These are phyloP conservation scores for Cylloceria caligata DNA, from an alignment of 2,888 invertebrate genomes.

Conservation along the genomic window DNA sequence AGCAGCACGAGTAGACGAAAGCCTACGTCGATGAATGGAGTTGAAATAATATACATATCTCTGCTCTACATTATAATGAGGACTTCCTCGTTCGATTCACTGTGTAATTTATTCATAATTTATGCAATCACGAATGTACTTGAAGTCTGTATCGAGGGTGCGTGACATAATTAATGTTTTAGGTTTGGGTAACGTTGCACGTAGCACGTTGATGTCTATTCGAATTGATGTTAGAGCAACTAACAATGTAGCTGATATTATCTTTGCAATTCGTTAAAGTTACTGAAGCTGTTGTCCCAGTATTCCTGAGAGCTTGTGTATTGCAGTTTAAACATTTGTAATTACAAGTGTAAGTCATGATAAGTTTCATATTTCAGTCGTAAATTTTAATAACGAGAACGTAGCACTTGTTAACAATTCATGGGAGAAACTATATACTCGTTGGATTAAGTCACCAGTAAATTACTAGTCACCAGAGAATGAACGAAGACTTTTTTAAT, in stretches of 20 bases:
- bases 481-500: no score
- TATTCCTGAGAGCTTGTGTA: background rate
- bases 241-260: background rate
- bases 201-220: background rate
- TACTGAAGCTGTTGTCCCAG: background rate
- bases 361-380: background rate
- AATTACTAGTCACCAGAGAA: no score
- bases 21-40: conserved; percentile 14
- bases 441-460: no score
- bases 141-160: background rate
- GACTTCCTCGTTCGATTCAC: background rate
- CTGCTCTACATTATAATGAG: background rate
- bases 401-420: no score
- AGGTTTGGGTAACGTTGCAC: background rate
- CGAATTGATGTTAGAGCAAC: background rate
- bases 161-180: background rate
- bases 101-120: background rate
- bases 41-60: background rate
- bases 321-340: background rate
- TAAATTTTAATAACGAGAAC: background rate
- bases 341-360: background rate
- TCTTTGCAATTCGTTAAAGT: background rate
- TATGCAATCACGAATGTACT: background rate
- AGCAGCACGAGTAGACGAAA: background rate
- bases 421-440: no score